These are phyloP conservation scores for Mesaphorura yosii DNA, from an alignment of 1,140 invertebrate species.

Conservation along the genomic window DNA sequence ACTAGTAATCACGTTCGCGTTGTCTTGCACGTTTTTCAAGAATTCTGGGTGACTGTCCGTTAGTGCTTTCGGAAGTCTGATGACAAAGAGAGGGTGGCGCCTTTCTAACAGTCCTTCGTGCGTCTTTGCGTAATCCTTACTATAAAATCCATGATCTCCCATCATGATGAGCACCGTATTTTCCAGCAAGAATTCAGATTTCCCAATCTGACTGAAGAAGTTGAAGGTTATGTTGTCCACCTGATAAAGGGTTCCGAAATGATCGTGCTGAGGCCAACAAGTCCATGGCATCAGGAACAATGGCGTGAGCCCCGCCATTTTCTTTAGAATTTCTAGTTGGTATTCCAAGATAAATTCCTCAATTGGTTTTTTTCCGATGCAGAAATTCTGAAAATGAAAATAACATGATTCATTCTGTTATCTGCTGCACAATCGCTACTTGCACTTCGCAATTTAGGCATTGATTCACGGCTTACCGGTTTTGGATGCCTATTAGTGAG, in stretches of 20 bases:
- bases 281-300: slow-evolving; percentile 4
- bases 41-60: neutral
- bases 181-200: neutral
- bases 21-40: neutral
- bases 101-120: slow-evolving; percentile 9
- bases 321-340: neutral
- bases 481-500: no score
- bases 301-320: neutral
- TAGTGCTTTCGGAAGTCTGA: slow-evolving; percentile 3
- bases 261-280: slow-evolving; percentile 9
- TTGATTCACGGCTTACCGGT: no score
- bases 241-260: neutral
- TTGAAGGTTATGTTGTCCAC: neutral
- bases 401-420: no score
- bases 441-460: no score
- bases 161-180: slow-evolving; percentile 8
- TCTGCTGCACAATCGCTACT: no score
- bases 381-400: neutral
- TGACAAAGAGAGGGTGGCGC: slow-evolving; percentile 3
- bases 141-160: slow-evolving; percentile 9
- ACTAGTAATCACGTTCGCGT: neutral
- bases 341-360: slow-evolving; percentile 8
- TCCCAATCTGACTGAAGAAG: neutral
- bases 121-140: neutral
- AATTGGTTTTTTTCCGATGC: slow-evolving; percentile 1